phyloP scores from a whole-genome alignment of 2,888 invertebrate genomes.

The Serrognathus titanus region DNA sequence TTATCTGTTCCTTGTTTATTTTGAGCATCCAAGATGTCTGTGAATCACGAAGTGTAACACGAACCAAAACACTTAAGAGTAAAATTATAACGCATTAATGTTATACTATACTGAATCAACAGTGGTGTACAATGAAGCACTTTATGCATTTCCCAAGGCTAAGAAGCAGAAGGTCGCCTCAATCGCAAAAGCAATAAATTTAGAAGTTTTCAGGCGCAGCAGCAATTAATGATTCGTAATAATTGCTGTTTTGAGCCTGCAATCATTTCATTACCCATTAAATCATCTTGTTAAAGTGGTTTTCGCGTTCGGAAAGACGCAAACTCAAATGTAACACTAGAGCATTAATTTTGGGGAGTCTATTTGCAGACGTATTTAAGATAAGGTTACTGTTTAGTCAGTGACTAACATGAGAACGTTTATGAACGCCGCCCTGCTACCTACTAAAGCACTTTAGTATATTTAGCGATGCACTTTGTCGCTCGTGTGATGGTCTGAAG shows the following conservation, averaged over 20 bases:
- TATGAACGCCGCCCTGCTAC: conserved; percentile 20
- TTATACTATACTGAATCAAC: conserved; percentile 30
- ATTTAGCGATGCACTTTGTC: conserved; percentile 27
- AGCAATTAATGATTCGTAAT: neutral
- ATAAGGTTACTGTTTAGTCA: conserved; percentile 44
- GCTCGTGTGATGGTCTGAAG: conserved; percentile 16
- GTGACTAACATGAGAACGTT: conserved; percentile 44
- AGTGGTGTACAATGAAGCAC: conserved; percentile 12
- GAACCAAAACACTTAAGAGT: conserved; percentile 29
- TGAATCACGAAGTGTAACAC: conserved; percentile 31
- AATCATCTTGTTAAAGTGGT: neutral
- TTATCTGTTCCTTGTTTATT: too few relatives aligned
- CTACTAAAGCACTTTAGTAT: conserved; percentile 22
- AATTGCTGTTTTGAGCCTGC: neutral
- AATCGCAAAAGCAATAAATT: neutral
- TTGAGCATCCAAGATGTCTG: conserved; percentile 1
- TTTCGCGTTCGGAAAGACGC: conserved; percentile 11
- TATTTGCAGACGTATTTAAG: conserved; percentile 43
- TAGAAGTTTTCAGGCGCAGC: neutral
- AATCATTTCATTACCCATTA: neutral
- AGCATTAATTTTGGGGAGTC: conserved; percentile 24
- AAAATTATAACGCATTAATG: conserved; percentile 35
- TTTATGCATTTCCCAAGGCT: neutral
- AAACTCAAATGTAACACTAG: conserved; percentile 13
- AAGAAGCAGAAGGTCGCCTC: neutral